Evolutionary conservation across 2,113 vertebrate genomes (phyloP).

Genomic region (Kobus ellipsiprymnus): DNA sequence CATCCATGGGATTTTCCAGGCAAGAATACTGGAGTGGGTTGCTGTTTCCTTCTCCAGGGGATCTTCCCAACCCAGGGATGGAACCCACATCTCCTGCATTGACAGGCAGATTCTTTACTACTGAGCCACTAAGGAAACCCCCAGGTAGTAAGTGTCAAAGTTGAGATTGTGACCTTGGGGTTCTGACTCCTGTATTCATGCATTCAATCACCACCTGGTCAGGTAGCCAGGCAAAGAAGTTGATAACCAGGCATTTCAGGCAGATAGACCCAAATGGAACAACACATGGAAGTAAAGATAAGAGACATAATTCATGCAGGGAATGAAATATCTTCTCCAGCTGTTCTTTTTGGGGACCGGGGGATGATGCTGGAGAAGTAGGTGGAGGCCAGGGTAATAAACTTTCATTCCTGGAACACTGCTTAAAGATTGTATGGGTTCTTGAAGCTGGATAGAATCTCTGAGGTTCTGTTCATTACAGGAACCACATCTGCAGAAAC

Average conservation of each 20-base stretch:
- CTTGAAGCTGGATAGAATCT: not conserved
- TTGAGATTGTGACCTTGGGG: not conserved
- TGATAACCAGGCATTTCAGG: not conserved
- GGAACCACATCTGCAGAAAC: not conserved
- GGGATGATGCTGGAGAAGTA: not conserved
- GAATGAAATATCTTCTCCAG: not conserved
- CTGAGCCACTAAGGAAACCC: not conserved
- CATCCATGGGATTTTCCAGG: not conserved
- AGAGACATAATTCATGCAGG: too few species aligned
- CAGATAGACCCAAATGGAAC: fast-evolving
- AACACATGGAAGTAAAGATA: not conserved
- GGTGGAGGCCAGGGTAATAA: not conserved
- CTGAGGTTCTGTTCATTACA: not conserved
- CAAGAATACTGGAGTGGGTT: not conserved
- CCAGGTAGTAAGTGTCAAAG: not conserved
- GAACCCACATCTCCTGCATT: not conserved
- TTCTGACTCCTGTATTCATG: not conserved
- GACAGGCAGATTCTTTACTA: not conserved
- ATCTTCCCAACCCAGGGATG: not conserved
- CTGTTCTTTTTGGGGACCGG: not conserved
- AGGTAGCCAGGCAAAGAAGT: fast-evolving
- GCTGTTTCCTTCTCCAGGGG: not conserved
- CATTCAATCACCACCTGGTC: not conserved
- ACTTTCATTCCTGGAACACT: not conserved
- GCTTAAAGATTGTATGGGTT: not conserved